These are phyloP conservation scores for Chionis minor DNA, from an alignment of 2,113 vertebrate genomes.

Conservation along the genomic window DNA sequence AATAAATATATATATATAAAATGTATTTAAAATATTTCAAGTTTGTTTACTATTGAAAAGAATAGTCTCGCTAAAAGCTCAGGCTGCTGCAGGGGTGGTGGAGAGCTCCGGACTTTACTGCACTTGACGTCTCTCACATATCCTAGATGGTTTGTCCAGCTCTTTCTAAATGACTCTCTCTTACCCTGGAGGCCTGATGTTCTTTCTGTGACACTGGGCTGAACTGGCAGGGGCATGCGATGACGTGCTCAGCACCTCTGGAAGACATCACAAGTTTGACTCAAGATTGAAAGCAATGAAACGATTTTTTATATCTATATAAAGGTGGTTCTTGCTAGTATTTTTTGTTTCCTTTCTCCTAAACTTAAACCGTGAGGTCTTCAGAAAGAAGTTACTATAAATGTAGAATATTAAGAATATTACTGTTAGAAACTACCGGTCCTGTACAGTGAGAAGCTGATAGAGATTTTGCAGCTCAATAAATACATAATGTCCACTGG, in stretches of 20 bases:
- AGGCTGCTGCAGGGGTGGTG: background rate
- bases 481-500: background rate
- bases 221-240: fast-evolving
- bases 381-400: background rate
- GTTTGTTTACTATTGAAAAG: background rate
- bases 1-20: background rate
- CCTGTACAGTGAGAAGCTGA: background rate
- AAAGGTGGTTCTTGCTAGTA: background rate
- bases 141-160: background rate
- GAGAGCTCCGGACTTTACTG: background rate
- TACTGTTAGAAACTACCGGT: background rate
- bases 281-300: background rate
- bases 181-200: fast-evolving
- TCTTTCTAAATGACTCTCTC: background rate
- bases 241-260: background rate
- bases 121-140: fast-evolving
- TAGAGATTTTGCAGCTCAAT: background rate
- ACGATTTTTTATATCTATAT: background rate
- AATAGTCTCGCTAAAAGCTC: background rate
- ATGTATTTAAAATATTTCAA: background rate
- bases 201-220: background rate
- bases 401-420: background rate
- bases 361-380: background rate
- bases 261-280: background rate
- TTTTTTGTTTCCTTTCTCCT: background rate